phyloP scores from a whole-genome alignment of 2,888 invertebrate genomes.

The Cordilura impudica region DNA sequence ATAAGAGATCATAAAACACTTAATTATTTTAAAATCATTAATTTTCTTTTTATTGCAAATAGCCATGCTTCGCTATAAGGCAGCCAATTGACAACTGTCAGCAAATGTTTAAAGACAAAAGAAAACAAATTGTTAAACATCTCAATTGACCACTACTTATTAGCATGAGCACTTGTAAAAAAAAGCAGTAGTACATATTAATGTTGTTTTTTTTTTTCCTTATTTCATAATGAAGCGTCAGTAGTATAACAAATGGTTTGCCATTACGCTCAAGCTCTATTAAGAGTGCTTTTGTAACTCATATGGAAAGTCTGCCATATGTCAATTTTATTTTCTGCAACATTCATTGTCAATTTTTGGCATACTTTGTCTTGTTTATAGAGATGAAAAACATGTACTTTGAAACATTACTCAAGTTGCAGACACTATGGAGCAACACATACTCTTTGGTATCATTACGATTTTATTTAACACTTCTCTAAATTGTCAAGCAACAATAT shows the following conservation, averaged over 20 bases:
- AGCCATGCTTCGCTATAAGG: conserved; percentile 25
- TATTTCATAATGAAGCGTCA: background rate
- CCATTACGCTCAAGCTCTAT: too few species aligned
- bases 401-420: too few species aligned
- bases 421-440: too few species aligned
- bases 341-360: too few species aligned
- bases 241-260: too few species aligned
- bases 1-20: conserved; percentile 49
- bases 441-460: too few species aligned
- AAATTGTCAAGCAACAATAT: conserved; percentile 42
- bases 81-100: conserved; percentile 30
- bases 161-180: conserved; percentile 14
- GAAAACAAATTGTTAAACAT: background rate
- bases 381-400: too few species aligned
- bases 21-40: conserved; percentile 47
- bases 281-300: too few species aligned
- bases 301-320: too few species aligned
- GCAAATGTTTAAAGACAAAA: background rate
- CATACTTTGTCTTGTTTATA: too few species aligned
- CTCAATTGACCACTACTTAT: conserved; percentile 37
- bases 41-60: conserved; percentile 15
- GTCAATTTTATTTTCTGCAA: too few species aligned
- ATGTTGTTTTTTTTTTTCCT: background rate
- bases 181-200: background rate
- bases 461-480: background rate